Conservation (phyloP, 2,888 invertebrate genomes). For the Callosobruchus maculatus region DNA sequence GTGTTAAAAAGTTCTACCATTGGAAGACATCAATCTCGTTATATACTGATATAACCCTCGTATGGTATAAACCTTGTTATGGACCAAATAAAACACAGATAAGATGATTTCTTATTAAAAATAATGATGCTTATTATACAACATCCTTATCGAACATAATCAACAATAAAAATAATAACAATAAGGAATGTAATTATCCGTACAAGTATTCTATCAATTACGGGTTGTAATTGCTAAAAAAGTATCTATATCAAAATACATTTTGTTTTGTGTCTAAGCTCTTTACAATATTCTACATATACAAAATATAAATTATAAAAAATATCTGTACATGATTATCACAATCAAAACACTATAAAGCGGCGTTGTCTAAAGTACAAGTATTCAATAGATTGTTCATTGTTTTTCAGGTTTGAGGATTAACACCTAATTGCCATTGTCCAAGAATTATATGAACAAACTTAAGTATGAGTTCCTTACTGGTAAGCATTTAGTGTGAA, state of each 20-base stretch:
- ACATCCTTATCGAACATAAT: constrained; percentile 48
- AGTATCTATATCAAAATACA: neutral
- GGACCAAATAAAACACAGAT: constrained; percentile 8
- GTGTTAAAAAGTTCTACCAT: too few relatives aligned
- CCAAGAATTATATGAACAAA: too few relatives aligned
- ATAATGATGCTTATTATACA: constrained; percentile 49
- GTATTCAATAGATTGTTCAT: neutral
- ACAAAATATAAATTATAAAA: constrained; percentile 11
- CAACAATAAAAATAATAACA: constrained; percentile 51
- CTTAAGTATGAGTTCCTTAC: too few relatives aligned
- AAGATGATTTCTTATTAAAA: constrained; percentile 41
- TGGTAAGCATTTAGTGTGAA: too few relatives aligned
- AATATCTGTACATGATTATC: constrained; percentile 28
- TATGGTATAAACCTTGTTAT: too few relatives aligned
- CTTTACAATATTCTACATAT: constrained; percentile 19
- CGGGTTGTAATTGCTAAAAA: neutral
- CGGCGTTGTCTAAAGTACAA: neutral
- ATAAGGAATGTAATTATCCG: constrained; percentile 38
- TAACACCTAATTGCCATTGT: too few relatives aligned
- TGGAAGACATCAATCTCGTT: too few relatives aligned
- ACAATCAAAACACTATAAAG: constrained; percentile 18
- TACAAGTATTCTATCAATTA: neutral
- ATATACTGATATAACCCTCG: too few relatives aligned
- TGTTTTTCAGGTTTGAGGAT: neutral
- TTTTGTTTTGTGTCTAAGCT: neutral